Conservation (phyloP, 2,797 vertebrate genomes). For the Pangasius mekongensis region DNA sequence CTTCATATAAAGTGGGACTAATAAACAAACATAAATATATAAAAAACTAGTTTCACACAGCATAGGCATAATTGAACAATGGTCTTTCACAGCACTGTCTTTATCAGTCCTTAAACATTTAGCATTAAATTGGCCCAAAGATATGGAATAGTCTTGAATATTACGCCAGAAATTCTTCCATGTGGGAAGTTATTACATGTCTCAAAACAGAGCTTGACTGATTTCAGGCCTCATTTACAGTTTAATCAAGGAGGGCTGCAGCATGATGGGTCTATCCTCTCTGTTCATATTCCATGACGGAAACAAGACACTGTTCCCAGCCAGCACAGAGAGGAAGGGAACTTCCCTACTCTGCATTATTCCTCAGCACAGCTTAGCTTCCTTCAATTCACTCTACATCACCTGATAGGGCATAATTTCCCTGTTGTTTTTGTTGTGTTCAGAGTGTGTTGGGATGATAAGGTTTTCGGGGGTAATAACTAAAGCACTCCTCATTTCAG, state of each 20-base stretch:
- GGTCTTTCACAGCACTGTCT: not conserved
- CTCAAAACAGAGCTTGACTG: constrained; percentile 58
- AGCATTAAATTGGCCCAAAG: not conserved
- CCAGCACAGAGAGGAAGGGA: constrained; percentile 19
- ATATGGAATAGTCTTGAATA: constrained; percentile 54
- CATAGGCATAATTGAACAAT: not conserved
- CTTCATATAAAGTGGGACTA: not conserved
- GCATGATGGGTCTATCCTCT: constrained; percentile 49
- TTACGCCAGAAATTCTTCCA: constrained; percentile 68
- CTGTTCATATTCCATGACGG: constrained; percentile 48
- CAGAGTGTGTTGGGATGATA: constrained; percentile 27
- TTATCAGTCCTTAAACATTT: not conserved
- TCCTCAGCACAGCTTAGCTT: constrained; percentile 32
- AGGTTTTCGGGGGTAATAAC: not conserved
- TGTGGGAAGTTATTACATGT: constrained; percentile 55
- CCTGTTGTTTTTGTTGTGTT: constrained; percentile 24
- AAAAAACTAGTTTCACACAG: not conserved
- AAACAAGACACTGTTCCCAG: constrained; percentile 39
- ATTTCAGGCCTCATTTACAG: constrained; percentile 44
- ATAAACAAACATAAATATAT: not conserved
- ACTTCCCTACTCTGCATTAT: constrained; percentile 29
- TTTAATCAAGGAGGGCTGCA: constrained; percentile 41
- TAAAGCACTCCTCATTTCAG: not conserved
- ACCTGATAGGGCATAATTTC: constrained; percentile 28
- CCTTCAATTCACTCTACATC: constrained; percentile 42